Evolutionary conservation across 2,797 vertebrate genomes (phyloP).

Genomic region (Falco biarmicus): DNA sequence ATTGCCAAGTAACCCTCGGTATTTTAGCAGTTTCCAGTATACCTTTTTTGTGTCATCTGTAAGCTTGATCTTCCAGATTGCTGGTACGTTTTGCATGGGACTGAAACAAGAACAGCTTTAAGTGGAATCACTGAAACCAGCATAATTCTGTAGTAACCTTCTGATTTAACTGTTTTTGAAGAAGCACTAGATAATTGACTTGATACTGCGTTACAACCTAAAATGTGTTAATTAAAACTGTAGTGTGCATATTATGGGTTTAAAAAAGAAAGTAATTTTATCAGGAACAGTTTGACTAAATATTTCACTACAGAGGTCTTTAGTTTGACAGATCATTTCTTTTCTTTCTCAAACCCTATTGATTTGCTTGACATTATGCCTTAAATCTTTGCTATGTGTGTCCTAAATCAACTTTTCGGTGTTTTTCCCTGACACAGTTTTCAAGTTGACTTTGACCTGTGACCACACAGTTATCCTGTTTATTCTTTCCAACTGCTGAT

Average conservation of each 20-base stretch:
- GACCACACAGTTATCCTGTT: not conserved
- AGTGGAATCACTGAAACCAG: not conserved
- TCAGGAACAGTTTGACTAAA: not conserved
- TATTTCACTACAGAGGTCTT: not conserved
- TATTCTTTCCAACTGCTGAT: not conserved
- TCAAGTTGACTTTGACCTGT: slow-evolving; percentile 3
- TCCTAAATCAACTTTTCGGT: not conserved
- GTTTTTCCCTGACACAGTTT: not conserved
- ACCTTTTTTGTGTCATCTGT: not conserved
- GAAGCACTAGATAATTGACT: not conserved
- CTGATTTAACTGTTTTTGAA: not conserved
- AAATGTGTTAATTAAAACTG: not conserved
- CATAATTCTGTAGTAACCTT: not conserved
- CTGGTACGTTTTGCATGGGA: not conserved
- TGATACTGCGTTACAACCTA: not conserved
- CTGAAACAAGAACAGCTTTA: not conserved
- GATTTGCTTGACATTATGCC: not conserved
- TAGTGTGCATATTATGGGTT: not conserved
- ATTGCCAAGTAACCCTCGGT: not conserved
- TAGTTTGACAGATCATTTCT: not conserved
- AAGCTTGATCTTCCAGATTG: not conserved
- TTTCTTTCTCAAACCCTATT: not conserved
- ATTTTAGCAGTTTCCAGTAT: not conserved
- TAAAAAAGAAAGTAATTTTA: not conserved
- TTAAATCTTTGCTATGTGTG: not conserved